Evolutionary conservation across 1,140 invertebrate species (phyloP), one percentile per base, ranked within the genome.

Genomic region (Penaeus indicus): DNA sequence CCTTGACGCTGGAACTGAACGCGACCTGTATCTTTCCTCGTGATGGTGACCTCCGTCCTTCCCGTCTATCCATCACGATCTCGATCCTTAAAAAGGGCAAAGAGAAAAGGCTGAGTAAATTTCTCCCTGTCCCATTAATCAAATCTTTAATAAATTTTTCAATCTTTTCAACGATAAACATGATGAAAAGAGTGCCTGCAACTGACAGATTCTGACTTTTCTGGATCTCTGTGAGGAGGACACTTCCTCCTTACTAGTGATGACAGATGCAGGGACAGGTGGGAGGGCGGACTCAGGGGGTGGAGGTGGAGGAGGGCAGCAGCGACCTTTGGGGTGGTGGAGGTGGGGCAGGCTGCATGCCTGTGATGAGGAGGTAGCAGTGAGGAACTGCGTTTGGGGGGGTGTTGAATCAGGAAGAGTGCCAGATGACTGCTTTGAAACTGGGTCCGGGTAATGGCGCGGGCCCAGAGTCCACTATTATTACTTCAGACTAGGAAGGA

Each of bases 41-140:
- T 1, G 95, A 96, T 67, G 95, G 93, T 1, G 94, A 95, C 60
- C 94, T 92, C 8, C 95, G 94, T 72, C 95, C 92, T 54, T 91
- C 83, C n/a, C 91, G 85, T 62, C 90, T 86, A 22, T 87, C n/a
- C 89, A 84, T 90, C 89, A 42, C 89, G 11, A 75, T 90, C 89
- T 80, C 88, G 77, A 1, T 85, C 83, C 88, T 89, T 54, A 67
- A 61, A 16, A 88, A 82, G 21, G 18, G 32, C 0, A 78, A 78
- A 78, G 38, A 78, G 75, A 78, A 38, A 78, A 22, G 42, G 5
- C 27, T 38, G 38, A 10, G 16, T 32, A 38, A 27, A 75, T 18
- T 75, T 32, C 19, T 32, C n/a, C 18, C 72, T 32, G 25, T 32
- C n/a, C 16, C 0, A 75, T 32, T 19, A 75, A 7, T 27, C n/a